Conservation (phyloP, 2,113 vertebrate genomes). For the Hypocryptadius cinnamomeus region DNA sequence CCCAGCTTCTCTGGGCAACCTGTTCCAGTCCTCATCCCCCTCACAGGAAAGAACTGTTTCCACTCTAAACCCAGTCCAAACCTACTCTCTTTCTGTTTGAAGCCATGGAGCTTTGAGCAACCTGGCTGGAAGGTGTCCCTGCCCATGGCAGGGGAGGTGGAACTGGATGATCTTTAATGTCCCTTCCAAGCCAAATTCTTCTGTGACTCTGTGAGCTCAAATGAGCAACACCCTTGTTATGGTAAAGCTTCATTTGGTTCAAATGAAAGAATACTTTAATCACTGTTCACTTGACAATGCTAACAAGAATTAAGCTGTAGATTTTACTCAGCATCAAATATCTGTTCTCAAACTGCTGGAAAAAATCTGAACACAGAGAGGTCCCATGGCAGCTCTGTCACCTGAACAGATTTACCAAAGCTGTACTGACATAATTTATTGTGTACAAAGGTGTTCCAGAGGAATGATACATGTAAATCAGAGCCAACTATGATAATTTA, state of each 20-base stretch:
- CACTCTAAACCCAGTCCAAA: background rate
- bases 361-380: background rate
- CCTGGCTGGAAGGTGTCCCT: background rate
- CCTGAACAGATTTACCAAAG: background rate
- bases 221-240: rapidly evolving
- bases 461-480: background rate
- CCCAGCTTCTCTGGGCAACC: background rate
- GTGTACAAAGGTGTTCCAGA: background rate
- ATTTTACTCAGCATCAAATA: background rate
- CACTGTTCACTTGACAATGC: background rate
- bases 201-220: background rate
- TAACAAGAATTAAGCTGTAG: background rate
- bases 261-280: background rate
- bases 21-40: background rate
- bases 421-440: background rate
- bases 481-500: background rate
- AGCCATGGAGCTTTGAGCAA: background rate
- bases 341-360: background rate
- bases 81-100: background rate
- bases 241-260: background rate
- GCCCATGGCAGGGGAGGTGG: background rate
- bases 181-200: background rate
- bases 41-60: background rate
- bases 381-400: background rate
- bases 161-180: background rate